These are phyloP conservation scores for Pterostichus niger DNA, from an alignment of 2,888 invertebrate genomes.

Conservation along the genomic window DNA sequence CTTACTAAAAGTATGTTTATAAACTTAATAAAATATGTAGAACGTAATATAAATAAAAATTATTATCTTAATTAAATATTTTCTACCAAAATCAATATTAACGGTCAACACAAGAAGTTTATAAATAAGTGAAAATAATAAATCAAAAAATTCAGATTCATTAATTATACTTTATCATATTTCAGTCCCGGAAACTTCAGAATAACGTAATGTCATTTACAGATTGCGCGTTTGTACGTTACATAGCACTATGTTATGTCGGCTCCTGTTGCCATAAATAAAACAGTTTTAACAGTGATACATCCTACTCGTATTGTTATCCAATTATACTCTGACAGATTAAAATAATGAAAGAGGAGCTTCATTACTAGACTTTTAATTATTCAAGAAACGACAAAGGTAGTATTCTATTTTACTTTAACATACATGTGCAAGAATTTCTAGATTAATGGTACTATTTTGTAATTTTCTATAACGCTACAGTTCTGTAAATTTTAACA, in stretches of 20 bases:
- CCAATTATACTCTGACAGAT: slow-evolving; percentile 10
- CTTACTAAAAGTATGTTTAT: slow-evolving; percentile 10
- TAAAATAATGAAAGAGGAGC: slow-evolving; percentile 11
- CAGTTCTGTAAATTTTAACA: no score
- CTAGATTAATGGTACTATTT: no score
- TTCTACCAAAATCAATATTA: background rate
- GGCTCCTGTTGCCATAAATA: slow-evolving; percentile 14
- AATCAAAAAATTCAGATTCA: slow-evolving; percentile 45
- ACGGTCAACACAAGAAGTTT: slow-evolving; percentile 6
- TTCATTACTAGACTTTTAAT: slow-evolving; percentile 5
- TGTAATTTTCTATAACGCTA: no score
- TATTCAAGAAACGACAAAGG: background rate
- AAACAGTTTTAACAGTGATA: slow-evolving; percentile 35
- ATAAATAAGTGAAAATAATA: slow-evolving; percentile 47
- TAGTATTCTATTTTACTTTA: no score
- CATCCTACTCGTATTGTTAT: slow-evolving; percentile 23
- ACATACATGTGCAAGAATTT: background rate
- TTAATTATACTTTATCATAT: slow-evolving; percentile 51
- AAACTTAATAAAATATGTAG: background rate
- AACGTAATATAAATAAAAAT: slow-evolving; percentile 18
- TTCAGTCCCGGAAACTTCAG: slow-evolving; percentile 29
- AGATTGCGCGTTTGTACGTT: slow-evolving; percentile 44
- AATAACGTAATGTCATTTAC: slow-evolving; percentile 52
- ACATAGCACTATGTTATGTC: slow-evolving; percentile 7
- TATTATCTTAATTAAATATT: background rate